These are phyloP conservation scores for Corythaixoides concolor DNA, from an alignment of 2,113 vertebrate genomes.

Conservation along the genomic window DNA sequence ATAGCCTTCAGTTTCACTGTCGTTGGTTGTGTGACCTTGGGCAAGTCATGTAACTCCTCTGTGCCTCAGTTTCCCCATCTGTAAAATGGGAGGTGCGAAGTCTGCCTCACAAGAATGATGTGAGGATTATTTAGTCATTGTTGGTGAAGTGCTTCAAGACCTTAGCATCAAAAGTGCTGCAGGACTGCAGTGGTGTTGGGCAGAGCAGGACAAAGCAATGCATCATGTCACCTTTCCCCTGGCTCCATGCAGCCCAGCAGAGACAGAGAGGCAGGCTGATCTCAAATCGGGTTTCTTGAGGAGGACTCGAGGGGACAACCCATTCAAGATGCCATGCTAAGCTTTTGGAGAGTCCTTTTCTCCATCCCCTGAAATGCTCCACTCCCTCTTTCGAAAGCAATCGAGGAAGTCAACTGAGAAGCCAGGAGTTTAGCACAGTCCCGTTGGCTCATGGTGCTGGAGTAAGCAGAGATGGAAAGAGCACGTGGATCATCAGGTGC, in stretches of 20 bases:
- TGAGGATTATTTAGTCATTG: not conserved
- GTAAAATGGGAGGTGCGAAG: not conserved
- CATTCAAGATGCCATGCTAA: not conserved
- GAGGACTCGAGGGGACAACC: not conserved
- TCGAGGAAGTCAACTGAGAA: not conserved
- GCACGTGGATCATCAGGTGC: not conserved
- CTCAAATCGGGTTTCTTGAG: not conserved
- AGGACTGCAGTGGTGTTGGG: not conserved
- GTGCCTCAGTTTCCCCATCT: not conserved
- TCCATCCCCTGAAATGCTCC: not conserved
- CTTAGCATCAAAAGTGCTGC: not conserved
- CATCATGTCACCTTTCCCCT: not conserved
- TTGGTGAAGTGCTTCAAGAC: not conserved
- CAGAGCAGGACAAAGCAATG: not conserved
- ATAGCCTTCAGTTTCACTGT: not conserved
- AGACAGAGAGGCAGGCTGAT: not conserved
- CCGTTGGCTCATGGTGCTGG: not conserved
- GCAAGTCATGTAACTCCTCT: not conserved
- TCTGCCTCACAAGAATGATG: not conserved
- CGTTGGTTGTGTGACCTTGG: not conserved
- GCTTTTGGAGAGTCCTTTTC: not conserved
- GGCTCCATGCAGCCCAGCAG: not conserved
- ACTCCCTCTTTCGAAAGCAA: not conserved
- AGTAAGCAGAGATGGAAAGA: conserved; percentile 24
- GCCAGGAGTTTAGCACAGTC: not conserved